These are phyloP conservation scores for Antedon mediterranea DNA, from an alignment of 53 echinoderm and acorn worm species.

Conservation along the genomic window DNA sequence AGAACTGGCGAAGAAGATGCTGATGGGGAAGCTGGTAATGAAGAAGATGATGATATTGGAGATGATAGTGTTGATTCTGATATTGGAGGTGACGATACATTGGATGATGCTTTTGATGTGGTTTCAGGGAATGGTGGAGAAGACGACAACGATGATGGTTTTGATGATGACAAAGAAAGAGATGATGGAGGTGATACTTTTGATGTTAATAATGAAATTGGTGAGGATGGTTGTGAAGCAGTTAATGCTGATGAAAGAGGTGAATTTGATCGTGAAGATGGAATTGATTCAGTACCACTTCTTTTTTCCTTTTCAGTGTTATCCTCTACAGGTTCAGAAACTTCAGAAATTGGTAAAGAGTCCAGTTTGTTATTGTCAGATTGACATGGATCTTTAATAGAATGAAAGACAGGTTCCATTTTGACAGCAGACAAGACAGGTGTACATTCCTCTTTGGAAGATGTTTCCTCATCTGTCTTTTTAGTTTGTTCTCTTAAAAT, in stretches of 20 bases:
- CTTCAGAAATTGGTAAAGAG: not conserved
- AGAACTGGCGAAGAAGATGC: not conserved
- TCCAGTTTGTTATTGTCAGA: not conserved
- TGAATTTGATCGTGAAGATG: too few species aligned
- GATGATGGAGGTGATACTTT: too few species aligned
- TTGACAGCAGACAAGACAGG: not conserved
- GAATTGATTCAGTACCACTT: not conserved
- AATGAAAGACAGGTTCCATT: not conserved
- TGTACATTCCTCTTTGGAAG: not conserved
- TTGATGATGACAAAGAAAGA: too few species aligned
- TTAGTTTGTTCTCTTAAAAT: not conserved
- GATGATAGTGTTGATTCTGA: not conserved
- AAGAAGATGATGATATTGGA: not conserved
- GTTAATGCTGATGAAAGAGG: too few species aligned
- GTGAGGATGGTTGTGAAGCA: too few species aligned
- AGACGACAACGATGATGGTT: too few species aligned
- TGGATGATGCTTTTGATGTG: not conserved
- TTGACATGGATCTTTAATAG: not conserved
- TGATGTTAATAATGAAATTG: too few species aligned
- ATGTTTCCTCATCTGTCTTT: conserved; percentile 1
- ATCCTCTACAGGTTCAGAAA: not conserved
- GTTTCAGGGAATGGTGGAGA: too few species aligned
- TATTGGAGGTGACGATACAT: not conserved
- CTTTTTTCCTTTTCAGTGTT: too few species aligned
- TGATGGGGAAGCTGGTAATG: not conserved